A percentile compares a stretch with the other conserved stretches of the same genome.
phyloP scores from a whole-genome alignment of 2,113 vertebrate species.

The Tauraco erythrolophus region DNA sequence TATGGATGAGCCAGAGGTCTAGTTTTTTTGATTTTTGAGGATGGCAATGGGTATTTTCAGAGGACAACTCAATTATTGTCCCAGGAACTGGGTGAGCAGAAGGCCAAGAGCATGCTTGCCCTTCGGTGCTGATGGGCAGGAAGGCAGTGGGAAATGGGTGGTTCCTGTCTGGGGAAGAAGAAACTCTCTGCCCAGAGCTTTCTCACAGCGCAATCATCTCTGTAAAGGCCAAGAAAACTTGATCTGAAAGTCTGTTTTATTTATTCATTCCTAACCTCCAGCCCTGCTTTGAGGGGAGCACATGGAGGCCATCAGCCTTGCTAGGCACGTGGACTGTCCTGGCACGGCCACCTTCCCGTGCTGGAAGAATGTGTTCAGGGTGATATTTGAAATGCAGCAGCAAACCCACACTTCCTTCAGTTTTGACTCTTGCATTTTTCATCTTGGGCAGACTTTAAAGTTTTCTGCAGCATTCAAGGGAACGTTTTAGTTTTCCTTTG shows the following conservation, averaged over 20 bases:
- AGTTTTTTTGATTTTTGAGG: neutral
- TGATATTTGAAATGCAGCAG: conserved; percentile 10
- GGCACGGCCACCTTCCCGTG: neutral
- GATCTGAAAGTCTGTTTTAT: conserved; percentile 33
- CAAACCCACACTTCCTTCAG: conserved; percentile 15
- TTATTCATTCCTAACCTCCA: neutral
- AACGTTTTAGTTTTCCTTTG: conserved; percentile 47
- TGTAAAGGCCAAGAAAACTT: conserved; percentile 6
- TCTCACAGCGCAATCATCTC: neutral
- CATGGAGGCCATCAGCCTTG: conserved; percentile 15
- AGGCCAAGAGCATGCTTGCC: neutral
- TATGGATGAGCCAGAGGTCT: neutral
- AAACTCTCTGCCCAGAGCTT: neutral
- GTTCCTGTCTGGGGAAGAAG: neutral
- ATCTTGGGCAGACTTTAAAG: neutral
- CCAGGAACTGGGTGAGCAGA: fast-evolving
- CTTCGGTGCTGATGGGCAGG: neutral
- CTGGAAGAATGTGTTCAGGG: neutral
- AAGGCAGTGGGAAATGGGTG: neutral
- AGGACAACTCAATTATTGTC: neutral
- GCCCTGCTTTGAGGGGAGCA: neutral
- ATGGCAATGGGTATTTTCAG: neutral
- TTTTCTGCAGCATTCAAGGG: conserved; percentile 27
- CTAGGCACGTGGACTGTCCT: neutral
- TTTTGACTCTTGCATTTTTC: conserved; percentile 28